Conservation (phyloP, 2,888 invertebrate genomes). For the Oasisia sp. region DNA sequence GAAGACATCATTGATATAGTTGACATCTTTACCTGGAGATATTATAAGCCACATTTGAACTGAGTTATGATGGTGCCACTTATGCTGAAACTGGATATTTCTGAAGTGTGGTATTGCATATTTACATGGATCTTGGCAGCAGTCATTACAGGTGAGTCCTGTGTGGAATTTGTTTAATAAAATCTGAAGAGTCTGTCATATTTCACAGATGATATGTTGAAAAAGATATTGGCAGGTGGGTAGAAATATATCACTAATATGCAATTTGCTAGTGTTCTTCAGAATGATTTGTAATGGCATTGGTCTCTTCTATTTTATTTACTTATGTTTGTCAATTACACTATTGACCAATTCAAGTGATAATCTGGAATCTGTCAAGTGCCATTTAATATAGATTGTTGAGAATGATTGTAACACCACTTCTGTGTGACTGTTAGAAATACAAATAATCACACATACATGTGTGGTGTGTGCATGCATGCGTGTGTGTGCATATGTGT, state of each 20-base stretch:
- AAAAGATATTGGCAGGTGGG: neutral
- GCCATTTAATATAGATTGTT: neutral
- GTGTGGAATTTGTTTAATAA: neutral
- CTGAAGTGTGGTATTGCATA: neutral
- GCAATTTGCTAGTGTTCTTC: neutral
- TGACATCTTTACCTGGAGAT: neutral
- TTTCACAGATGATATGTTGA: neutral
- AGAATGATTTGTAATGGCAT: neutral
- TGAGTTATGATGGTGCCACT: neutral
- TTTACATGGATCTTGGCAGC: constrained; percentile 3
- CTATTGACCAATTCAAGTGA: neutral
- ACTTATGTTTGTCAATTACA: neutral
- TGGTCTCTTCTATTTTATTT: neutral
- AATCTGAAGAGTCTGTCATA: neutral
- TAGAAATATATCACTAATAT: neutral
- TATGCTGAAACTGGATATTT: constrained; percentile 17
- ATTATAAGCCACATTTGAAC: neutral
- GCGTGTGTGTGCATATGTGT: no score
- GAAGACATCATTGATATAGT: neutral
- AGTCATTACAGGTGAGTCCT: neutral
- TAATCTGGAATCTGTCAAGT: no score
- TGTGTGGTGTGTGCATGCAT: no score
- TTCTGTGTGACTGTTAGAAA: no score
- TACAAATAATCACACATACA: no score
- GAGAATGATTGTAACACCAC: neutral